A percentile compares a stretch with the other conserved stretches of the same genome.
Evolutionary conservation across 2,888 invertebrate genomes (phyloP).

Genomic region (Rhaphigaster nebulosa): DNA sequence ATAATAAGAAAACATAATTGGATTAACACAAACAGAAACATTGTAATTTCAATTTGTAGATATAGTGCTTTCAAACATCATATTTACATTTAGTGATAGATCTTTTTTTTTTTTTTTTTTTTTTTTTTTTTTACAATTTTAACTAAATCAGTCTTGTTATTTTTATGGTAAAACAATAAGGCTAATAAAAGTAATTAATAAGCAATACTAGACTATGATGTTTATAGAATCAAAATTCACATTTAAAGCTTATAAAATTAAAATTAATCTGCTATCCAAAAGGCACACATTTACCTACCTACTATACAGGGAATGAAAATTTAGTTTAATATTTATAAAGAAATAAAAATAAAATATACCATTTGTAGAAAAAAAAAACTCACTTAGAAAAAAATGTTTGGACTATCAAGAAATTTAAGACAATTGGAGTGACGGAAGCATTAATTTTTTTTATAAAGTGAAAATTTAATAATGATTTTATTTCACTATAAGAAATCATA

Average conservation of each 20-base stretch:
- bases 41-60: slow-evolving; percentile 37
- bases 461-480: neutral
- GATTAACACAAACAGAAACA: slow-evolving; percentile 50
- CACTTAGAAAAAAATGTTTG: slow-evolving; percentile 28
- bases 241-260: slow-evolving; percentile 46
- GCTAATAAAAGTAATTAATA: slow-evolving; percentile 1
- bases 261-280: slow-evolving; percentile 9
- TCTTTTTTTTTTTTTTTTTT: neutral
- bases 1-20: slow-evolving; percentile 43
- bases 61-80: slow-evolving; percentile 33
- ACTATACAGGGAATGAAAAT: slow-evolving; percentile 18
- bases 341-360: neutral
- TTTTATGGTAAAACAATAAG: slow-evolving; percentile 27
- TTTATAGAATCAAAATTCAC: slow-evolving; percentile 23
- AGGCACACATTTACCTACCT: slow-evolving; percentile 33
- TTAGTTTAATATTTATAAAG: neutral
- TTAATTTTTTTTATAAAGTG: neutral
- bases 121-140: slow-evolving; percentile 18
- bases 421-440: neutral
- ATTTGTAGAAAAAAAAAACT: neutral
- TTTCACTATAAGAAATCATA: neutral
- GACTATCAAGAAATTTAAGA: neutral
- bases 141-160: slow-evolving; percentile 48
- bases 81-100: slow-evolving; percentile 37
- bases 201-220: slow-evolving; percentile 29